Conservation (phyloP, 2,113 vertebrate species). For the Thoracochromis brauschi region DNA sequence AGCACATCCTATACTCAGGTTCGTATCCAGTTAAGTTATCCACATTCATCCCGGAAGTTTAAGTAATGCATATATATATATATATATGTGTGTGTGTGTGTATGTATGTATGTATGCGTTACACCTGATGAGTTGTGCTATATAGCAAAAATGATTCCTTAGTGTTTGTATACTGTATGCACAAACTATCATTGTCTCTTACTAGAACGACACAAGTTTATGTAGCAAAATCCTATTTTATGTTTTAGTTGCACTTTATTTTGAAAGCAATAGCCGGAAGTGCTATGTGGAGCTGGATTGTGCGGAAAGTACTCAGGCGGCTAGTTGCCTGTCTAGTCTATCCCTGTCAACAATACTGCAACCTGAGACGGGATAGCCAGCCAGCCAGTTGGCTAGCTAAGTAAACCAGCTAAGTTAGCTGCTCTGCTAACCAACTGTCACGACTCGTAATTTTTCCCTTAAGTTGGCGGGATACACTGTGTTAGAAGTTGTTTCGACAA, state of each 20-base stretch:
- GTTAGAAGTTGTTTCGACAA: background rate
- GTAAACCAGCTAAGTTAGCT: slow-evolving; percentile 50
- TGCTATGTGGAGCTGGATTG: fast-evolving
- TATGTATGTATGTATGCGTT: fast-evolving
- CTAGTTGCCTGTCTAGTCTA: slow-evolving; percentile 13
- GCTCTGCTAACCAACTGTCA: background rate
- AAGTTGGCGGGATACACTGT: background rate
- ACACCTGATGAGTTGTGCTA: background rate
- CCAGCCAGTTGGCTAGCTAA: slow-evolving; percentile 26
- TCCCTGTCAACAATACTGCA: slow-evolving; percentile 61
- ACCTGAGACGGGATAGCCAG: slow-evolving; percentile 59
- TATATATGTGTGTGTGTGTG: too few relatives aligned
- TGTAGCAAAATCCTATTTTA: background rate
- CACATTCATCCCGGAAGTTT: slow-evolving; percentile 1
- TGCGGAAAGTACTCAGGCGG: background rate
- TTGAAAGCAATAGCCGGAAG: background rate
- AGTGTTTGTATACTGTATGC: background rate
- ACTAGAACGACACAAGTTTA: background rate
- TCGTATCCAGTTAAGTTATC: background rate
- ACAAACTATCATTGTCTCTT: background rate
- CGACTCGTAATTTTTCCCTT: background rate
- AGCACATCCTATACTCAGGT: background rate
- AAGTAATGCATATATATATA: fast-evolving
- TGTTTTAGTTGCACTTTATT: background rate
- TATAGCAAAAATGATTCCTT: background rate